Conservation (phyloP, 1,140 invertebrate species). For the Zaprionus ghesquierei region DNA sequence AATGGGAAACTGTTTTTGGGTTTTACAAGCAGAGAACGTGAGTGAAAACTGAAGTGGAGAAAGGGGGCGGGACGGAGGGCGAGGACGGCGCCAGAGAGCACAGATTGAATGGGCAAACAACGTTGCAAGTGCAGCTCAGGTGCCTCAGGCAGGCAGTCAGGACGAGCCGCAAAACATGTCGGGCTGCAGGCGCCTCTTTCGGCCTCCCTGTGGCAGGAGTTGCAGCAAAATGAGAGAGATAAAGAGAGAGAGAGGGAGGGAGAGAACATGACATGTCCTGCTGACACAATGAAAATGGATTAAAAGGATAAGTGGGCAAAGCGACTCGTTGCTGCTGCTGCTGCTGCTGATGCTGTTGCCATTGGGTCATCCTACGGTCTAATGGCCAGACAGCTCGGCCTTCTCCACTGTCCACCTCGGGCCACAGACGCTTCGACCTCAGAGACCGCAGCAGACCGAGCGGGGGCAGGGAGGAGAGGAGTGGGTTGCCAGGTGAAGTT, state of each 20-base stretch:
- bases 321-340: not conserved
- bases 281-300: constrained; percentile 50
- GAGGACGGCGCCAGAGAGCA: not conserved
- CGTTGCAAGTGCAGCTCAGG: not conserved
- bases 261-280: constrained; percentile 5
- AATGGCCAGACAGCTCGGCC: constrained; percentile 8
- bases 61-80: not conserved
- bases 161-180: not conserved
- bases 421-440: not conserved
- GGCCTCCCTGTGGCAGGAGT: not conserved
- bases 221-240: not conserved
- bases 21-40: not conserved
- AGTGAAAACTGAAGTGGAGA: not conserved
- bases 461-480: too few species aligned
- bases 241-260: not conserved
- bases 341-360: not conserved
- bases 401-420: not conserved
- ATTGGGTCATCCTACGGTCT: not conserved
- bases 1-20: not conserved
- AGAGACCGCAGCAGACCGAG: not conserved
- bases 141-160: not conserved
- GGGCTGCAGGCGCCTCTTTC: not conserved
- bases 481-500: not conserved
- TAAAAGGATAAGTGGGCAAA: constrained; percentile 43
- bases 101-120: not conserved